phyloP scores from a whole-genome alignment of 2,113 vertebrate genomes.

The Asarcornis scutulata region DNA sequence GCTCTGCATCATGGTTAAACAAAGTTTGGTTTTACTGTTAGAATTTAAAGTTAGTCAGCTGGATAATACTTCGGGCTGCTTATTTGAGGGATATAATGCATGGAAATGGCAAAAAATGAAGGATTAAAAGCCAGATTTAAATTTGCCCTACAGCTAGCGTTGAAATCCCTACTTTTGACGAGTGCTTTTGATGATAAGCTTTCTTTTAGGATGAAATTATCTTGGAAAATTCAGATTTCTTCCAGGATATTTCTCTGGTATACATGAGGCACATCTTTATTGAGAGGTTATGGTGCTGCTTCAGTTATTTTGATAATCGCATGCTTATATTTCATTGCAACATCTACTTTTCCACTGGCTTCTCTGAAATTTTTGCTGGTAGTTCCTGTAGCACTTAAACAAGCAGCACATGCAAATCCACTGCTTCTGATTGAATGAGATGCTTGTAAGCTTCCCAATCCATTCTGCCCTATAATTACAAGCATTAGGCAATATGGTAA shows the following conservation, averaged over 20 bases:
- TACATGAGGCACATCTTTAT: neutral
- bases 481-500: conserved; percentile 43
- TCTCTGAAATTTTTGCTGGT: neutral
- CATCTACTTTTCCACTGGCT: conserved; percentile 23
- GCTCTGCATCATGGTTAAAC: conserved; percentile 23
- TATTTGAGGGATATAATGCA: neutral
- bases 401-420: conserved; percentile 2
- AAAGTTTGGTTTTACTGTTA: conserved; percentile 16
- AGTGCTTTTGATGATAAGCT: neutral
- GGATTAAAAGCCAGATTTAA: conserved; percentile 43
- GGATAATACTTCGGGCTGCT: conserved; percentile 29
- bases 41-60: conserved; percentile 28
- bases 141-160: neutral
- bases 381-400: neutral
- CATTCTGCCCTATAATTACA: conserved; percentile 66
- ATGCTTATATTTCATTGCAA: neutral
- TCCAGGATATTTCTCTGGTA: neutral
- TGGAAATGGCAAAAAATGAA: conserved; percentile 34
- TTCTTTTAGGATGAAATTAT: neutral
- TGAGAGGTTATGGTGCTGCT: neutral
- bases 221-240: neutral
- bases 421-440: conserved; percentile 9
- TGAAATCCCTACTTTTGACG: neutral
- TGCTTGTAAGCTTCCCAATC: conserved; percentile 46
- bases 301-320: conserved; percentile 20